Evolutionary conservation across 2,797 vertebrate genomes (phyloP), one percentile per base, ranked within the genome.

Genomic region (Scarus forsteni): DNA sequence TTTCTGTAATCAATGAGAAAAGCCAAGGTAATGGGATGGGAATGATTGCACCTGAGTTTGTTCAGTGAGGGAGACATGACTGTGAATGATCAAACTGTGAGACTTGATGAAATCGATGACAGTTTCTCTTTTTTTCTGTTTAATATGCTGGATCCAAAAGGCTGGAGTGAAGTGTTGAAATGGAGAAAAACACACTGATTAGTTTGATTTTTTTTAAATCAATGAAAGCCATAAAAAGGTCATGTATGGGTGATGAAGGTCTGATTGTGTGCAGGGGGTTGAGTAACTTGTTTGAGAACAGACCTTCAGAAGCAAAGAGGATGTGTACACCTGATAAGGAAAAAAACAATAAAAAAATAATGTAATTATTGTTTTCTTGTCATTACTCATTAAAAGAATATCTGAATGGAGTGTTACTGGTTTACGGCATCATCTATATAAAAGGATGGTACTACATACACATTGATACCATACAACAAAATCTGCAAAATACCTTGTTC

Each of bases 1-100:
- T 92, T 91, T 92, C 86, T 89, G 84, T 91, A 87, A 92, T 76
- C 84, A 85, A 86, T 88, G 85, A 89, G 86, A 86, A 87, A 86
- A 87, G 85, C 85, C 88, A 88, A 83, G 86, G 75, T 86, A 82
- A 77, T 77, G 68, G 80, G 80, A 84, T 73, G 75, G 69, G 60
- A 65, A 62, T 77, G 78, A 74, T 72, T 85, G 75, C 60, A 74
- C 83, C 70, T 72, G 69, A 81, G 71, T 81, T 85, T 60, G 60
- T 78, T 84, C 70, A 70, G 69, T 67, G 65, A 73, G 62, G 74
- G 61, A 76, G 65, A 70, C 38, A 51, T 85, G 82, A 83, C 83
- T 92, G 85, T 88, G 88, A 91, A 85, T 82, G 83, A 88, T 86
- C 77, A 82, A 89, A 86, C 79, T 90, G 90, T 86, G 86, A 88